Percentiles rank a stretch among this genome's conserved stretches.
These are phyloP conservation scores for Gallinago solitaria DNA, from an alignment of 2,797 vertebrate genomes.

Conservation along the genomic window DNA sequence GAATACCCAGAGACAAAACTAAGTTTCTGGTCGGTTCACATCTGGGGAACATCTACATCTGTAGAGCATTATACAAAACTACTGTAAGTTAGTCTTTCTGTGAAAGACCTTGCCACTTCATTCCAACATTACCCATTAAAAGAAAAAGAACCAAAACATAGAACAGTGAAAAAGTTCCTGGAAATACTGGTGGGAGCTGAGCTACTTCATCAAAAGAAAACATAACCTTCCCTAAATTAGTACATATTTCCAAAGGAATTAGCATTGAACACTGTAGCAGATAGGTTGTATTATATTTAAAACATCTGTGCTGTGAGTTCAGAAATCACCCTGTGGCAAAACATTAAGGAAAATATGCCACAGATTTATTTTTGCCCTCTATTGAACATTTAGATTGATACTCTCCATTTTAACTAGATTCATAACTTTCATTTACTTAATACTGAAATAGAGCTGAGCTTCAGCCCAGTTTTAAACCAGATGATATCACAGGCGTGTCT, in stretches of 20 bases:
- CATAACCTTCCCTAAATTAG: conserved; percentile 38
- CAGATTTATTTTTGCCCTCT: conserved; percentile 55
- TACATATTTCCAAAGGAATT: conserved; percentile 45
- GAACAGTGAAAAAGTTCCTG: conserved; percentile 8
- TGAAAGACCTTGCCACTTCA: conserved; percentile 48
- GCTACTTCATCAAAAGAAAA: conserved; percentile 45
- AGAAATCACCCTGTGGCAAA: conserved; percentile 61
- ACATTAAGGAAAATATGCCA: conserved; percentile 54
- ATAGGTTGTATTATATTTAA: conserved; percentile 62
- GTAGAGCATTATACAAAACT: conserved; percentile 67
- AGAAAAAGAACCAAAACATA: not conserved
- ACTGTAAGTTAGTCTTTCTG: conserved; percentile 65
- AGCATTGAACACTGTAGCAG: not conserved
- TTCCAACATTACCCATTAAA: conserved; percentile 57
- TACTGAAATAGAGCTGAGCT: not conserved
- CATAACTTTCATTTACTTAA: conserved; percentile 47
- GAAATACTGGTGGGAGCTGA: not conserved
- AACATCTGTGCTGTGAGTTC: conserved; percentile 63
- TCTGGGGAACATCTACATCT: conserved; percentile 74
- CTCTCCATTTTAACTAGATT: conserved; percentile 26
- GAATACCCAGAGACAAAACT: conserved; percentile 78
- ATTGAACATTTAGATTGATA: conserved; percentile 41
- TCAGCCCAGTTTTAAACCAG: not conserved
- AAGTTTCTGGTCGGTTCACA: conserved; percentile 78
- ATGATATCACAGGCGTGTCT: not conserved